Evolutionary conservation across 2,797 vertebrate species (phyloP), one percentile per base, ranked within the genome.

Genomic region (Tarsius wallacei): DNA sequence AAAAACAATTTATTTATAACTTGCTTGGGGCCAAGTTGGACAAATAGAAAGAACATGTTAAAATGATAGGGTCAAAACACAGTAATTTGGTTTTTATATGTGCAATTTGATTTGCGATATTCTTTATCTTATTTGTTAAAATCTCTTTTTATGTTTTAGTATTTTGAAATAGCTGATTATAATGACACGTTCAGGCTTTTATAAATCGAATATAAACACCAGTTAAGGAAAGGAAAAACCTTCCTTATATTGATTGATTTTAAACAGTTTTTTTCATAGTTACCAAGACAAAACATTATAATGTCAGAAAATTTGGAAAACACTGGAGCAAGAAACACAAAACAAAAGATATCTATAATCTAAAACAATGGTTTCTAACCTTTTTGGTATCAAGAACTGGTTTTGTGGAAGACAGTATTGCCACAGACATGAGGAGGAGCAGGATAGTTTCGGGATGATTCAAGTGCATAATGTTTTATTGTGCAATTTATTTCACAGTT

Each of bases 1-100:
- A 68, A 87, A 90, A 74, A 15, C 22, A 68, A 36, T 96, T 91
- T 91, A 71, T 78, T 90, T 61, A 73, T 90, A 91, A 78, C 31
- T 22, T 28, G 7, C 33, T 63, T 71, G 19, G 61, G 59, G 42
- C 13, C 4, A 87, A 70, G 13, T 55, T 95, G 49, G 19, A 57
- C 33, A 59, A 70, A 19, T n/a, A 63, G 12, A 3, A 78, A 89
- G 1, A 24, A 17, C 9, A 31, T 78, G 19, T 33, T 76, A 59
- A 82, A 89, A 68, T 55, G 17, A 28, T 49, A 1, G 53, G 9
- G 91, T 87, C 22, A 51, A 22, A 73, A 70, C 8, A 84, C 77
- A 87, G 31, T 76, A 2, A 64, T 84, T 59, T 80, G 26, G 1
- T 74, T 53, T 90, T 74, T 78, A 17, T 63, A 16, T 71, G 9